Percentiles rank a stretch among this genome's conserved stretches.
Conservation (phyloP, 2,888 invertebrate species). For the Amorpha juglandis region DNA sequence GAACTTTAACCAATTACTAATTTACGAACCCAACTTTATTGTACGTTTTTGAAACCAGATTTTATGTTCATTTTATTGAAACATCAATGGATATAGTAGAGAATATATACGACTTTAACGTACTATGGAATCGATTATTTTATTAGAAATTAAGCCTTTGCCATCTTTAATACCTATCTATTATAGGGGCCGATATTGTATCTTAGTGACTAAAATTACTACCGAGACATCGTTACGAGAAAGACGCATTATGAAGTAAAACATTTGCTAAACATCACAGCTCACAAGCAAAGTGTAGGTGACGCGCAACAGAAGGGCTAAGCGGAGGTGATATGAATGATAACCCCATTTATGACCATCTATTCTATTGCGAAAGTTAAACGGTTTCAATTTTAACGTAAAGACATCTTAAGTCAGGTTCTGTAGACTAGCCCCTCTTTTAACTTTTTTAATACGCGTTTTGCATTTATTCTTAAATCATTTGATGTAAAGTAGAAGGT, state of each 20-base stretch:
- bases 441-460: background rate
- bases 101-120: constrained; percentile 29
- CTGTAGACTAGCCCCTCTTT: background rate
- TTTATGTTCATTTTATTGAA: constrained; percentile 41
- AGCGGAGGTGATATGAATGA: constrained; percentile 70
- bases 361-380: constrained; percentile 36
- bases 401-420: constrained; percentile 5
- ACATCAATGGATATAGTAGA: constrained; percentile 23
- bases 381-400: constrained; percentile 2
- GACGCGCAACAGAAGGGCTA: constrained; percentile 60
- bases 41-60: constrained; percentile 37
- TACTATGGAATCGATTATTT: constrained; percentile 39
- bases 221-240: constrained; percentile 60
- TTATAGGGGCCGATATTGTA: constrained; percentile 61
- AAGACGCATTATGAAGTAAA: constrained; percentile 61
- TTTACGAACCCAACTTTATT: constrained; percentile 40
- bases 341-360: constrained; percentile 56
- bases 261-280: constrained; percentile 77
- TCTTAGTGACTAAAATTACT: constrained; percentile 70
- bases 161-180: constrained; percentile 50
- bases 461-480: background rate
- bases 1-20: constrained; percentile 65
- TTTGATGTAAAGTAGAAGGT: background rate
- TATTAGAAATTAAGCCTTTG: constrained; percentile 49
- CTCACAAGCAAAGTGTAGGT: constrained; percentile 74